phyloP scores from a whole-genome alignment of 2,888 invertebrate species.

The Bimastos eiseni region DNA sequence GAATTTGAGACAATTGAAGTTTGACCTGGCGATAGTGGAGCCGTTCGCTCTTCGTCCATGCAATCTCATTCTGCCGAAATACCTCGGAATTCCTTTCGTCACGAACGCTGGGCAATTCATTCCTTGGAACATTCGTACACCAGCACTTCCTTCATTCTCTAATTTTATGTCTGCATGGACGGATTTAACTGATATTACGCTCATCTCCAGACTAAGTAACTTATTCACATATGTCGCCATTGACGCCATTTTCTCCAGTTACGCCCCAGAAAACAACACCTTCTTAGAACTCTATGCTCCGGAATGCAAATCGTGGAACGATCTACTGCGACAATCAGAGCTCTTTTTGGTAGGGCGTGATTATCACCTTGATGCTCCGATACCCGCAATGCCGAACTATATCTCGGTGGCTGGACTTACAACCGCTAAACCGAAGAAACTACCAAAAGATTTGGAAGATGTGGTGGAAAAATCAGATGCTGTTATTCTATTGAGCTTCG shows the following conservation, averaged over 20 bases:
- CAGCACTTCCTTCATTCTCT: constrained; percentile 27
- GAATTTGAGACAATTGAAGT: not conserved
- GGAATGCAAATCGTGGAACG: constrained; percentile 1
- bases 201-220: not conserved
- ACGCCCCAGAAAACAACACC: not conserved
- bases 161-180: not conserved
- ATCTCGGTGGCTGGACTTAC: constrained; percentile 31
- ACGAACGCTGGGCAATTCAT: not conserved
- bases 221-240: not conserved
- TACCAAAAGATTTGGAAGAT: constrained; percentile 39
- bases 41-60: not conserved
- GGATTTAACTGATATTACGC: not conserved
- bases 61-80: constrained; percentile 25
- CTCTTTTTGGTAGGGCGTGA: constrained; percentile 26
- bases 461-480: constrained; percentile 5
- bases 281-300: not conserved
- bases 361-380: not conserved
- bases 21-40: constrained; percentile 31
- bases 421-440: constrained; percentile 36
- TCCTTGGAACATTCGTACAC: constrained; percentile 26
- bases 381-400: constrained; percentile 26
- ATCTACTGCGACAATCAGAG: constrained; percentile 22
- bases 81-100: constrained; percentile 26
- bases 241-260: not conserved
- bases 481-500: constrained; percentile 36